Evolutionary conservation across 1,140 invertebrate species (phyloP), one percentile per base, ranked within the genome.

Genomic region (Trichomalopsis sarcophagae): DNA sequence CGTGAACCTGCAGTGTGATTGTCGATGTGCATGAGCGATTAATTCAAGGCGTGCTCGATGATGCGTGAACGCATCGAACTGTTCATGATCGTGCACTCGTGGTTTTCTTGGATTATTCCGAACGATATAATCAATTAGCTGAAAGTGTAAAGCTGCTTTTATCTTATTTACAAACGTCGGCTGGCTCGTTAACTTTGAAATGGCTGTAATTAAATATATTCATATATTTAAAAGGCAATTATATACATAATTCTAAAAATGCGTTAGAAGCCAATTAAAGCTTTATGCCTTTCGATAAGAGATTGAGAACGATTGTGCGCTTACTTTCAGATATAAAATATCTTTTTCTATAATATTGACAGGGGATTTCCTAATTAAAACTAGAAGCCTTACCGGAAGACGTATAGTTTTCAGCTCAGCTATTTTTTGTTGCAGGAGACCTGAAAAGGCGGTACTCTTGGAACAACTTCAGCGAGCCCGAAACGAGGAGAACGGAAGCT

Each of bases 371-470:
- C 47, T 14, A 55, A 55, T 55, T 14, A 21, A n/a, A 21, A 62
- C 17, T 62, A 62, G 11, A 78, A n/a, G 13, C 11, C 11, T 30
- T 2, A 30, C 23, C 9, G 23, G 10, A 69, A 69, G 4, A 69
- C 9, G 66, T 27, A 69, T 23, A 69, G 5, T 27, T 27, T 23
- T 69, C 5, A n/a, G 10, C 5, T 69, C 17, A 55, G 66, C 4
- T 0, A 11, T 50, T 44, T 85, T 76, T 82, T 79, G 6, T 89
- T 90, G 11, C 82, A 90, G 90, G 88, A 44, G 89, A 90, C 68
- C 84, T 89, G 82, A 90, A 91, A 84, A 86, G 86, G 50, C 88
- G 89, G 66, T 88, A 90, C 74, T 90, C 89, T n/a, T 89, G 88
- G 89, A 88, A 84, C 86, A 88, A 86, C 82, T 87, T 88, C 71